phyloP scores from a whole-genome alignment of 2,888 invertebrate genomes.

The Bombylius discolor region DNA sequence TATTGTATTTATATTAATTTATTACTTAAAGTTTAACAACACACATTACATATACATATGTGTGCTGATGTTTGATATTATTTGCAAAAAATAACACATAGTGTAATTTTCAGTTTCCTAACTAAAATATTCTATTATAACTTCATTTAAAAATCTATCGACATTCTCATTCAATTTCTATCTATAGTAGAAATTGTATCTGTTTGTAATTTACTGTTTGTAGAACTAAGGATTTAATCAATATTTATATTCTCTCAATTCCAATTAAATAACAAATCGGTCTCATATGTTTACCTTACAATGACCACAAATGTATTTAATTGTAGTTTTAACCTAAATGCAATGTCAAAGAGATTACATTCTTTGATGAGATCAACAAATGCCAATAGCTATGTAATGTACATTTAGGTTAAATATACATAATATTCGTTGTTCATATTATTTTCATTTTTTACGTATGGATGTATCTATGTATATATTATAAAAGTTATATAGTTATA shows the following conservation, averaged over 20 bases:
- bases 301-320: constrained; percentile 11
- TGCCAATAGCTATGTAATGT: constrained; percentile 9
- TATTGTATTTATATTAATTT: no score
- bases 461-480: neutral
- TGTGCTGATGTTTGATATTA: no score
- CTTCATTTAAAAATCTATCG: no score
- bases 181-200: neutral
- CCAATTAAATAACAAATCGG: constrained; percentile 9
- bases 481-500: neutral
- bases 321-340: constrained; percentile 4
- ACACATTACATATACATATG: no score
- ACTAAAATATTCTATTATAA: no score
- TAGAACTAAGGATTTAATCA: neutral
- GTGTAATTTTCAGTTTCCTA: no score
- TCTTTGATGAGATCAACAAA: constrained; percentile 10
- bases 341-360: constrained; percentile 8
- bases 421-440: no score
- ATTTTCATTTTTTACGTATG: neutral
- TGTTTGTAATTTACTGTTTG: neutral
- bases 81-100: no score
- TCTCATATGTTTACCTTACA: constrained; percentile 10
- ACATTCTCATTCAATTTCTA: neutral
- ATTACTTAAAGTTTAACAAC: no score
- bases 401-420: constrained; percentile 1
- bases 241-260: constrained; percentile 5